Evolutionary conservation across 2,797 vertebrate genomes (phyloP).

Genomic region (Pangasius sanitwongsei): DNA sequence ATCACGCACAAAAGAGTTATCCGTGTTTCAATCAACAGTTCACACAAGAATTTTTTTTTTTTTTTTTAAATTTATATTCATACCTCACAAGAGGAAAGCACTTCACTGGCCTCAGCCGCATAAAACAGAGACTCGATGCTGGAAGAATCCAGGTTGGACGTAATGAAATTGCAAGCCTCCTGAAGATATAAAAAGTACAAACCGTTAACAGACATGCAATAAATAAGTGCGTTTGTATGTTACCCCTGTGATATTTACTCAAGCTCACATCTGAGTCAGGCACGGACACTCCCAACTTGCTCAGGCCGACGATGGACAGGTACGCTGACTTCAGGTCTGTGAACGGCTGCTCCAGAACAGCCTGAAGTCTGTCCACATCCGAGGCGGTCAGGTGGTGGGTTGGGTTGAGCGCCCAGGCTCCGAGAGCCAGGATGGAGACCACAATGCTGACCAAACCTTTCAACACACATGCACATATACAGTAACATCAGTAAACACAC

Average conservation of each 20-base stretch:
- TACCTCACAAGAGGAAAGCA: slow-evolving; percentile 91
- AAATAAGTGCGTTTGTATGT: background rate
- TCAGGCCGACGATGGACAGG: slow-evolving; percentile 85
- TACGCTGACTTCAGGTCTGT: slow-evolving; percentile 85
- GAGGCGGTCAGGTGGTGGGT: slow-evolving; percentile 83
- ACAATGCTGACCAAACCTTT: slow-evolving; percentile 74
- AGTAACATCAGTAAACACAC: background rate
- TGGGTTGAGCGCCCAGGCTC: slow-evolving; percentile 79
- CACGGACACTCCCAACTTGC: slow-evolving; percentile 78
- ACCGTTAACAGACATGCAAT: background rate
- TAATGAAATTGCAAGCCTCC: slow-evolving; percentile 88
- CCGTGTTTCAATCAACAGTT: background rate
- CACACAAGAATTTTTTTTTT: background rate
- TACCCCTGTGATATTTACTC: background rate
- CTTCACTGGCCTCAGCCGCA: slow-evolving; percentile 86
- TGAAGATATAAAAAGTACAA: slow-evolving; percentile 56
- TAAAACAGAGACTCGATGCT: slow-evolving; percentile 93
- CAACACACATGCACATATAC: slow-evolving; percentile 6
- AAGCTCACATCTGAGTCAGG: slow-evolving; percentile 81
- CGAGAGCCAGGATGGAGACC: slow-evolving; percentile 73
- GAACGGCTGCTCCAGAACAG: slow-evolving; percentile 79
- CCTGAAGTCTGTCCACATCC: slow-evolving; percentile 85
- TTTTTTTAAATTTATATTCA: slow-evolving; percentile 38
- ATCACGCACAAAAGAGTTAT: too few relatives aligned
- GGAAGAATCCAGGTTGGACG: slow-evolving; percentile 84